Conservation (phyloP, 1,140 invertebrate genomes). For the Brachionus paranguensis region DNA sequence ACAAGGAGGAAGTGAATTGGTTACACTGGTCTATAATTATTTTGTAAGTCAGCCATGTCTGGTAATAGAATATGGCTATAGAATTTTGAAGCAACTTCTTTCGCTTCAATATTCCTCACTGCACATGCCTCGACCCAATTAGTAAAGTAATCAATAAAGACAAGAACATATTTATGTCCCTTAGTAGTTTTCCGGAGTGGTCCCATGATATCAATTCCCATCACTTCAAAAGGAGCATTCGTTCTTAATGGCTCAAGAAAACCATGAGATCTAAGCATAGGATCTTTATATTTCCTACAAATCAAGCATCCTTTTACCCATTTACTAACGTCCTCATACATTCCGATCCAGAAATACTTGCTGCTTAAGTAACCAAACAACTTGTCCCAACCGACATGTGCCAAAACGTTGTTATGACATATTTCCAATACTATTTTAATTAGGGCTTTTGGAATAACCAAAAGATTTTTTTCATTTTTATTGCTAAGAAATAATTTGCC, state of each 20-base stretch:
- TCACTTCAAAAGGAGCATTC: neutral
- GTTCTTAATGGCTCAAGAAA: neutral
- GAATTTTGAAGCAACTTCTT: conserved; percentile 48
- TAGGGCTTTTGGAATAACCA: neutral
- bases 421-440: neutral
- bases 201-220: no score
- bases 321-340: neutral
- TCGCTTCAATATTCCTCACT: conserved; percentile 50
- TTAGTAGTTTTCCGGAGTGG: no score
- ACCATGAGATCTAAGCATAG: neutral
- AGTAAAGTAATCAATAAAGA: conserved; percentile 51
- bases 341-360: neutral
- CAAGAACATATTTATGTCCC: conserved; percentile 48
- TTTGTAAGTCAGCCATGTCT: conserved; percentile 41
- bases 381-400: neutral
- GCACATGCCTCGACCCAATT: conserved; percentile 52
- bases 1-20: neutral
- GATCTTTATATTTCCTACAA: neutral
- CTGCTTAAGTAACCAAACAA: neutral
- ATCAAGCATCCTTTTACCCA: neutral
- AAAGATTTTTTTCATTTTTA: neutral
- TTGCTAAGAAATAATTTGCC: neutral
- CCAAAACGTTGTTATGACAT: neutral
- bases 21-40: neutral
- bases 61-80: conserved; percentile 46